Evolutionary conservation across 1,140 invertebrate species (phyloP).

Genomic region (Melanaphis sacchari): DNA sequence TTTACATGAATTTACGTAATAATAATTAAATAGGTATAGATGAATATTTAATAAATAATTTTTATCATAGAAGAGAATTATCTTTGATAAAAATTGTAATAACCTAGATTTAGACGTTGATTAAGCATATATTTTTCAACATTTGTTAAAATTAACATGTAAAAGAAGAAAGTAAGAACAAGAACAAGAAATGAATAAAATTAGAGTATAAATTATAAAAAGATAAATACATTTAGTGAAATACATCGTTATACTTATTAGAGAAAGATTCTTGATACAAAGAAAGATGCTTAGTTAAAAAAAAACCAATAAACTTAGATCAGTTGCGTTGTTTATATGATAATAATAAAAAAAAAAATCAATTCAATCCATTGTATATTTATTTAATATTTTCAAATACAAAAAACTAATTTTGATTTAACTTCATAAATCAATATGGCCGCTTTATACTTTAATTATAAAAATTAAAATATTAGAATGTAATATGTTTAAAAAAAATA

Average conservation of each 20-base stretch:
- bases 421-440: background rate
- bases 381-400: no score
- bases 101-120: background rate
- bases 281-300: no score
- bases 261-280: background rate
- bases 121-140: background rate
- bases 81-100: background rate
- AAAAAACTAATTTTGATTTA: background rate
- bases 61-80: background rate
- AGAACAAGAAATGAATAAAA: background rate
- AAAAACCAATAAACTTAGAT: no score
- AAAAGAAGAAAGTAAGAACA: background rate
- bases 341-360: no score
- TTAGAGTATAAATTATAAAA: background rate
- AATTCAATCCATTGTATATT: no score
- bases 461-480: background rate
- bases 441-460: background rate
- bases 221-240: background rate
- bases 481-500: background rate
- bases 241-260: background rate
- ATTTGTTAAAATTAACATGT: background rate
- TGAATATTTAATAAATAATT: background rate
- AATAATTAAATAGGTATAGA: background rate
- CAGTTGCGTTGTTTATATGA: background rate
- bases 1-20: background rate